Percentiles rank a stretch among this genome's conserved stretches.
phyloP scores from a whole-genome alignment of 2,797 vertebrate species.

The Sebastolobus altivelis region DNA sequence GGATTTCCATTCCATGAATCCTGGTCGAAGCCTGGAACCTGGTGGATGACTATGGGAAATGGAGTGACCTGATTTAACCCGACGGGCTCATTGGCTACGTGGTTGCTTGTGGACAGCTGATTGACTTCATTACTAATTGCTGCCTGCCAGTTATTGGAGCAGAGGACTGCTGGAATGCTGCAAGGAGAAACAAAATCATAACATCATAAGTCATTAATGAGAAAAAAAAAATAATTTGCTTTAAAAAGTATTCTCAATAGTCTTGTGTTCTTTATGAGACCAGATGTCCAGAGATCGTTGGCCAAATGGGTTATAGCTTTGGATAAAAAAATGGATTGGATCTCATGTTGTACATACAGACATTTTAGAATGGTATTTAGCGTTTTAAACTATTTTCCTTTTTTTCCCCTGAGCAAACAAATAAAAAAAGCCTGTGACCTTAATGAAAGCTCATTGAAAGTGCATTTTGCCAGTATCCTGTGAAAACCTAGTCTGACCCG shows the following conservation, averaged over 20 bases:
- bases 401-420: not conserved
- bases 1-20: conserved; percentile 56
- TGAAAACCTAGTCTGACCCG: not conserved
- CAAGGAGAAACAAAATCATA: conserved; percentile 36
- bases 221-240: not conserved
- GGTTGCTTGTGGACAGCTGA: conserved; percentile 41
- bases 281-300: conserved; percentile 6
- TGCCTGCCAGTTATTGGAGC: conserved; percentile 92
- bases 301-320: not conserved
- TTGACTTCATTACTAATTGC: conserved; percentile 64
- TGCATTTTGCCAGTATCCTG: not conserved
- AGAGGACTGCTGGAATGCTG: conserved; percentile 92
- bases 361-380: not conserved
- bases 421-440: not conserved
- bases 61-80: conserved; percentile 41
- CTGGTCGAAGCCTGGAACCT: conserved; percentile 69
- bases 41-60: conserved; percentile 31
- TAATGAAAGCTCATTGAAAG: not conserved
- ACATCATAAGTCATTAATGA: not conserved
- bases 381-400: not conserved
- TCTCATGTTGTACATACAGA: not conserved
- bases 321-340: not conserved
- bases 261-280: conserved; percentile 2
- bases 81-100: conserved; percentile 27
- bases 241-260: conserved; percentile 10